Base-by-base conservation (phyloP, 2,888 invertebrate genomes). In the Pristionchus maxplancki region DNA sequence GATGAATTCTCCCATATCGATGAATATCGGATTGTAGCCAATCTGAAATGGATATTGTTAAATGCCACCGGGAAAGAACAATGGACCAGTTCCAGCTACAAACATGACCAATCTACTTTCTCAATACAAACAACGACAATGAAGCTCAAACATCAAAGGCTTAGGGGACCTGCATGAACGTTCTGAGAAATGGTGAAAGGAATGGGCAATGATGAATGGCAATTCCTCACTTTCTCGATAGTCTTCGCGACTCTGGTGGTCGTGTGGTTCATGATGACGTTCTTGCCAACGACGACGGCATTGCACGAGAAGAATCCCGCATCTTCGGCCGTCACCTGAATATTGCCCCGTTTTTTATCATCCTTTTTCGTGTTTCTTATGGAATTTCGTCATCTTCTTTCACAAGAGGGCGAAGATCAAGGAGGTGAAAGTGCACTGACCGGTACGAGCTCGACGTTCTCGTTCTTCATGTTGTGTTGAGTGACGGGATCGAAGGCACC, bases 1-100 rank as follows among this genome's bases (percentile, higher is more conserved):
- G 84, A 94, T 92, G 90, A 94, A 94, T 89, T 94, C 94, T 84
- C 92, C 91, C 93, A 94, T 93, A 89, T 94, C 92, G 17, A 94
- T 93, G 71, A 90, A 90, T 34, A 89, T 71, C 13, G 90, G 81
- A 15, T 88, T 88, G 84, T 90, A 91, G 71, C 93, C 93, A 53
- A 89, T 58, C 87, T 87, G 74, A 11, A 85, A 40, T 20, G 9
- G 62, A 24, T 13, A 34, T 37, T 31, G 20, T 34, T 15, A 20
- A 40, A 6, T 37, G 37, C 37, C 37, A 20, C 37, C 71, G 37
- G 13, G 28, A 17, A 13, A 15, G 6, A 37, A 71, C 37, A 71
- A 71, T 71, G 20, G 71, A 37, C 37, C 15, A 6, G 24, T 71
- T 71, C 13, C 64, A 34, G 34, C 64, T 67, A 67, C 64, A 67